Conservation (phyloP, 2,888 invertebrate genomes). For the Caenorhabditis sp. region DNA sequence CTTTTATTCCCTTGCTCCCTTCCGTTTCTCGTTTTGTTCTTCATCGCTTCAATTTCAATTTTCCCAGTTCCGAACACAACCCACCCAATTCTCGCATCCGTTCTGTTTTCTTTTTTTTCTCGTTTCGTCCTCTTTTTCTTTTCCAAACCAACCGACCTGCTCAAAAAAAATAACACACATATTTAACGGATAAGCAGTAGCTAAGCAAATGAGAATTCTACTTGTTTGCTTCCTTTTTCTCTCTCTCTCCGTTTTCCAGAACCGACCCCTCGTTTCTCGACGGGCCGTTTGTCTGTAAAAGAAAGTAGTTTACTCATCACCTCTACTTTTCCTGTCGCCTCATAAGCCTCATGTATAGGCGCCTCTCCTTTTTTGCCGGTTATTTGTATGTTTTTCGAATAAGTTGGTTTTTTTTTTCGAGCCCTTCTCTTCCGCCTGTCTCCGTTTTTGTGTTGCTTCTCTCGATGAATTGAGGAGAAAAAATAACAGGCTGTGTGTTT, state of each 20-base stretch:
- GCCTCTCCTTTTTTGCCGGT: constrained; percentile 28
- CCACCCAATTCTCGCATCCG: constrained; percentile 5
- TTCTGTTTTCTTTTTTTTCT: constrained; percentile 18
- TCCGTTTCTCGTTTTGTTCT: too few relatives aligned
- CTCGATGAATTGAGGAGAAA: constrained; percentile 18
- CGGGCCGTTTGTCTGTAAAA: constrained; percentile 28
- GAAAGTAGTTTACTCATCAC: constrained; percentile 51
- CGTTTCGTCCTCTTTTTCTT: too few relatives aligned
- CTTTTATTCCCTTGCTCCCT: not conserved
- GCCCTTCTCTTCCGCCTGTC: constrained; percentile 11
- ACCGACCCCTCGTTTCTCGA: constrained; percentile 10
- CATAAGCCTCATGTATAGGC: constrained; percentile 43
- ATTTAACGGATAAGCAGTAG: constrained; percentile 45
- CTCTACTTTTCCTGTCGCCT: constrained; percentile 23
- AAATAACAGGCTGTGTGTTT: constrained; percentile 44
- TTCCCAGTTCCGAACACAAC: too few relatives aligned
- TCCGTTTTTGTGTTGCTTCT: constrained; percentile 16
- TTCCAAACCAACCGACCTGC: not conserved
- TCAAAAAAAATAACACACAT: constrained; percentile 28
- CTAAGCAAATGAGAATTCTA: constrained; percentile 58
- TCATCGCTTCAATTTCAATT: not conserved
- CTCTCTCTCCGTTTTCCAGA: constrained; percentile 13
- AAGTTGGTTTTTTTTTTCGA: constrained; percentile 39
- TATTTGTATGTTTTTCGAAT: constrained; percentile 59
- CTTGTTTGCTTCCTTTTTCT: constrained; percentile 45